Conservation (phyloP, 2,888 invertebrate genomes). For the Aquatica leii region DNA sequence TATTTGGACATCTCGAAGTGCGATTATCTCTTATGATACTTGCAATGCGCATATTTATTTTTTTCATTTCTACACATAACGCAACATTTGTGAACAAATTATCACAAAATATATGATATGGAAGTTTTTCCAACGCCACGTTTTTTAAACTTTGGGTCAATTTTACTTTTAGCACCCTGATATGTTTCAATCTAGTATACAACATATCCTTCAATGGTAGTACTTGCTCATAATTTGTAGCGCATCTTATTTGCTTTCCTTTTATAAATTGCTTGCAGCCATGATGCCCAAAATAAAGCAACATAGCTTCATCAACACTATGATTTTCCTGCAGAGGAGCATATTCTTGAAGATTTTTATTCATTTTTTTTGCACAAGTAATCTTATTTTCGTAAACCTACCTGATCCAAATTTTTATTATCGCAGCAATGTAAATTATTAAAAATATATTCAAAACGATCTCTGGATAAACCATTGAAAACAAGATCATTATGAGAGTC, state of each 20-base stretch:
- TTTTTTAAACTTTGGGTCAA: constrained; percentile 31
- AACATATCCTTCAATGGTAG: constrained; percentile 42
- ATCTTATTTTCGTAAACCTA: neutral
- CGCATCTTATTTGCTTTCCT: constrained; percentile 28
- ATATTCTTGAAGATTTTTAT: neutral
- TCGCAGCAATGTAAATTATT: neutral
- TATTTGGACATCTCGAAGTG: constrained; percentile 18
- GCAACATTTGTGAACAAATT: constrained; percentile 34
- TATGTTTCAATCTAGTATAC: no score
- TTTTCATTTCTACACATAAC: constrained; percentile 17
- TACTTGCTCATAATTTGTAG: constrained; percentile 48
- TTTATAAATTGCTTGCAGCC: no score
- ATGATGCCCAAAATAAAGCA: no score
- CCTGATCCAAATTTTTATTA: neutral
- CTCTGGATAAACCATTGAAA: neutral
- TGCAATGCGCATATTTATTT: constrained; percentile 18
- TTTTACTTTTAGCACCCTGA: constrained; percentile 40
- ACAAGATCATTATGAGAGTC: neutral
- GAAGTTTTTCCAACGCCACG: constrained; percentile 25
- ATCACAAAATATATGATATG: constrained; percentile 31
- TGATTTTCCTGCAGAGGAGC: no score
- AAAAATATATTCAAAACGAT: neutral
- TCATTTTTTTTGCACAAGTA: neutral
- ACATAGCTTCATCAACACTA: no score
- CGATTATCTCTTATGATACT: constrained; percentile 29